These are phyloP conservation scores for Agrilus planipennis DNA, from an alignment of 1,140 invertebrate genomes.

Conservation along the genomic window DNA sequence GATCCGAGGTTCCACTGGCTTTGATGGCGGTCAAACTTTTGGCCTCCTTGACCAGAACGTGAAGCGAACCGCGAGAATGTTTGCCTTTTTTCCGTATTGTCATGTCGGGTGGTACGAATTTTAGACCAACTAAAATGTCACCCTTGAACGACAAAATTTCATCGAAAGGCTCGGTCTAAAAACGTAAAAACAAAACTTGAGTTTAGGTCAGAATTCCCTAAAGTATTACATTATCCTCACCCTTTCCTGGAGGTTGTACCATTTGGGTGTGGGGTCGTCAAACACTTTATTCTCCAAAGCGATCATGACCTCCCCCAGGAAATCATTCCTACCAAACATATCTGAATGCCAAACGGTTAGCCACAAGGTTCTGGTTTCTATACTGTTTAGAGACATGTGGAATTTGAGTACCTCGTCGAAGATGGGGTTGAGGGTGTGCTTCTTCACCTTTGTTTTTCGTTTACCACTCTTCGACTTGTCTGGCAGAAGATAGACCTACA, in stretches of 20 bases:
- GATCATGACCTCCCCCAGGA: conserved; percentile 89
- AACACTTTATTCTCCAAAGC: conserved; percentile 81
- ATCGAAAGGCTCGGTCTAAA: conserved; percentile 76
- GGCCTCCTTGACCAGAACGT: conserved; percentile 89
- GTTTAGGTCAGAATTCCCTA: not conserved
- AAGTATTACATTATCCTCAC: conserved; percentile 43
- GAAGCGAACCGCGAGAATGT: conserved; percentile 63
- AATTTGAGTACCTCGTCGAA: conserved; percentile 93
- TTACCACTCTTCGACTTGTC: conserved; percentile 94
- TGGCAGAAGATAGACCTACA: conserved; percentile 88
- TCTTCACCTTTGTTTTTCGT: conserved; percentile 93
- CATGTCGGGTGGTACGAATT: conserved; percentile 73
- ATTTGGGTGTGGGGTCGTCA: conserved; percentile 77
- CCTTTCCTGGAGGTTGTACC: conserved; percentile 86
- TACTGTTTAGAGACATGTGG: conserved; percentile 70
- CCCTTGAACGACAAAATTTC: conserved; percentile 74
- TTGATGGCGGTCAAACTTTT: conserved; percentile 77
- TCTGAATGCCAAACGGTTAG: conserved; percentile 95
- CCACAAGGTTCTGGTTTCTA: conserved; percentile 84
- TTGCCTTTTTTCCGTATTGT: conserved; percentile 43
- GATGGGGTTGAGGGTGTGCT: conserved; percentile 86
- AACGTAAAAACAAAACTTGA: too few relatives aligned
- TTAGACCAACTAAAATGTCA: conserved; percentile 89
- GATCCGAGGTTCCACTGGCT: conserved; percentile 81
- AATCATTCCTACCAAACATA: conserved; percentile 94